These are phyloP conservation scores for Aphelenchoides bicaudatus DNA, from an alignment of 2,888 invertebrate genomes.

Conservation along the genomic window DNA sequence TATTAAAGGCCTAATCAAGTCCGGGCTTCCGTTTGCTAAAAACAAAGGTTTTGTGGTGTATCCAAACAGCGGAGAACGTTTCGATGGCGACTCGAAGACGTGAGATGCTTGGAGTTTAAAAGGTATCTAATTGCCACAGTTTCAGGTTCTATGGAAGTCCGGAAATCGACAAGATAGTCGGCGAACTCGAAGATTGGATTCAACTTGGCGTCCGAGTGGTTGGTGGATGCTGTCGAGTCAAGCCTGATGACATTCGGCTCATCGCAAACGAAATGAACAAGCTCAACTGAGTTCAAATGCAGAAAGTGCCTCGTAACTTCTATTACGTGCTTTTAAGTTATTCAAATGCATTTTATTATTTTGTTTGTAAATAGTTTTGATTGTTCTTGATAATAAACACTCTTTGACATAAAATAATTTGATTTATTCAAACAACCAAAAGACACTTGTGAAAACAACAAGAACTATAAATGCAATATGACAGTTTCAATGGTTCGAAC, in stretches of 20 bases:
- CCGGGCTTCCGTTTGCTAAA: conserved; percentile 4
- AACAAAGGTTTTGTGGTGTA: conserved; percentile 75
- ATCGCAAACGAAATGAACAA: conserved; percentile 66
- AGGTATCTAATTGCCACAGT: too few relatives aligned
- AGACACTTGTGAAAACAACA: too few relatives aligned
- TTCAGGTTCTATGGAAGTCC: conserved; percentile 28
- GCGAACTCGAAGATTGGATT: conserved; percentile 76
- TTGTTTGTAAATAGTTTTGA: too few relatives aligned
- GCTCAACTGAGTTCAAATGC: too few relatives aligned
- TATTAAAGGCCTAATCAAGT: conserved; percentile 68
- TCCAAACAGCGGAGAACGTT: conserved; percentile 85
- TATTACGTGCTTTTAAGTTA: background rate
- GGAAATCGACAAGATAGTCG: conserved; percentile 64
- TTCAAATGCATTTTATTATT: too few relatives aligned
- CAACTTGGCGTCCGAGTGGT: conserved; percentile 77
- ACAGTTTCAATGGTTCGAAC: too few relatives aligned
- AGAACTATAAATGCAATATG: too few relatives aligned
- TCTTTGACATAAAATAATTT: too few relatives aligned
- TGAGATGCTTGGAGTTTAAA: too few relatives aligned
- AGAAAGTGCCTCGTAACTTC: too few relatives aligned
- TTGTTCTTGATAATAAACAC: too few relatives aligned
- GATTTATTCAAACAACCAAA: too few relatives aligned
- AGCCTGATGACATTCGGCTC: conserved; percentile 74
- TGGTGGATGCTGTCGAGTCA: conserved; percentile 86
- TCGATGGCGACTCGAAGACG: conserved; percentile 63